Evolutionary conservation across 2,797 vertebrate genomes (phyloP).

Genomic region (Oreonectes daqikongensis): DNA sequence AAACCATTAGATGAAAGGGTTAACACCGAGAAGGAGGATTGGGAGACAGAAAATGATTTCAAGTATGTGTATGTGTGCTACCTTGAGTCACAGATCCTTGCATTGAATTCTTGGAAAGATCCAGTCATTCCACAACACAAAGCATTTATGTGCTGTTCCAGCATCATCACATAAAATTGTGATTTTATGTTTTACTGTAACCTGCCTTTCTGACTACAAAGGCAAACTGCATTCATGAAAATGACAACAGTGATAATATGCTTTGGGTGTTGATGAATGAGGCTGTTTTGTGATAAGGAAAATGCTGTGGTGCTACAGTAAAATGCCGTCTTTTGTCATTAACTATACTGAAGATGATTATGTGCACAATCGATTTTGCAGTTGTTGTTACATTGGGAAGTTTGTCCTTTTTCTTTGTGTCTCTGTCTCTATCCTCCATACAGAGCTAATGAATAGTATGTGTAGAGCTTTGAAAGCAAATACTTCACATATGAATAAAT

Average conservation of each 20-base stretch:
- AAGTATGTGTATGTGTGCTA: neutral
- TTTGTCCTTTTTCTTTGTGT: neutral
- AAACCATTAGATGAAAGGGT: constrained; percentile 4
- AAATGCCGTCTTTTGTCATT: constrained; percentile 11
- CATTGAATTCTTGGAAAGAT: neutral
- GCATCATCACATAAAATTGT: too few relatives aligned
- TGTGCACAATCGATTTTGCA: constrained; percentile 13
- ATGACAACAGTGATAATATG: constrained; percentile 29
- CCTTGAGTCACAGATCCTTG: neutral
- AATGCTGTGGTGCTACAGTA: neutral
- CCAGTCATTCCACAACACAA: constrained; percentile 14
- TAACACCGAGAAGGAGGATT: neutral
- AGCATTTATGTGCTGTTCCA: too few relatives aligned
- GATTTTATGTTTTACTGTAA: neutral
- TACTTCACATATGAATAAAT: constrained; percentile 27
- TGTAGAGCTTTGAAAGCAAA: constrained; percentile 31
- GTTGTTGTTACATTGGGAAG: constrained; percentile 12
- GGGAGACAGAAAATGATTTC: neutral
- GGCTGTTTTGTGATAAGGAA: constrained; percentile 23
- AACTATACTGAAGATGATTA: constrained; percentile 21
- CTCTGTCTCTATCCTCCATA: constrained; percentile 1
- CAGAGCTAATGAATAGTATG: constrained; percentile 13
- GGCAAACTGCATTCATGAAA: neutral
- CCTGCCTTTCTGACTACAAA: neutral
- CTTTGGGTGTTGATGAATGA: constrained; percentile 1